These are phyloP conservation scores for Aphidius colemani DNA, from an alignment of 2,888 invertebrate species.

Conservation along the genomic window DNA sequence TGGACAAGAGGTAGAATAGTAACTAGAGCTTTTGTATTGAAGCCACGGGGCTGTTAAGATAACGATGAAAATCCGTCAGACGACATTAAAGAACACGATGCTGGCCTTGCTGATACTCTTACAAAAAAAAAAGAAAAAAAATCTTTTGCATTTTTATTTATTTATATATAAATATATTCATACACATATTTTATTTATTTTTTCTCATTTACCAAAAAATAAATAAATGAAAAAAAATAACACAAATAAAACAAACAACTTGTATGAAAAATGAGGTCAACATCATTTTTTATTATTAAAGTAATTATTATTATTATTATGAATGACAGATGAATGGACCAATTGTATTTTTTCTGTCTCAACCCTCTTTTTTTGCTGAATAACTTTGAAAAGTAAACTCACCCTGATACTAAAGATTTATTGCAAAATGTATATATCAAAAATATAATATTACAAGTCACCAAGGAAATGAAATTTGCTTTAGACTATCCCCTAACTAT, in stretches of 20 bases:
- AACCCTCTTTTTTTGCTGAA: too few species aligned
- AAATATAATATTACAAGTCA: too few species aligned
- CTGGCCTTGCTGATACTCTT: conserved; percentile 5
- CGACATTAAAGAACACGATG: conserved; percentile 21
- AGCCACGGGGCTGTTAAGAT: conserved; percentile 36
- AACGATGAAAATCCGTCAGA: conserved; percentile 38
- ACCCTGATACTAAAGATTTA: too few species aligned
- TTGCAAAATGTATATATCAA: too few species aligned
- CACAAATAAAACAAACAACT: background rate
- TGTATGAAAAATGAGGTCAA: background rate
- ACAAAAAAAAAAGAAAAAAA: background rate
- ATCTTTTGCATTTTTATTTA: background rate
- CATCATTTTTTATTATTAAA: background rate
- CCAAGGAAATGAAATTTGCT: too few species aligned
- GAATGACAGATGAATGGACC: background rate
- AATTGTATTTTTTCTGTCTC: background rate
- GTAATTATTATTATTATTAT: too few species aligned
- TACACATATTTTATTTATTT: background rate
- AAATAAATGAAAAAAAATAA: background rate
- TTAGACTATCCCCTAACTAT: too few species aligned
- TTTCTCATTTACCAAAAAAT: conserved; percentile 8
- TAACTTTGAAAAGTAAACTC: too few species aligned
- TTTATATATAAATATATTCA: too few species aligned
- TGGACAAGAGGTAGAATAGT: conserved; percentile 20
- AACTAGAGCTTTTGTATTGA: conserved; percentile 32